phyloP scores from a whole-genome alignment of 2,113 vertebrate species.

The Neolamprologus sp. region DNA sequence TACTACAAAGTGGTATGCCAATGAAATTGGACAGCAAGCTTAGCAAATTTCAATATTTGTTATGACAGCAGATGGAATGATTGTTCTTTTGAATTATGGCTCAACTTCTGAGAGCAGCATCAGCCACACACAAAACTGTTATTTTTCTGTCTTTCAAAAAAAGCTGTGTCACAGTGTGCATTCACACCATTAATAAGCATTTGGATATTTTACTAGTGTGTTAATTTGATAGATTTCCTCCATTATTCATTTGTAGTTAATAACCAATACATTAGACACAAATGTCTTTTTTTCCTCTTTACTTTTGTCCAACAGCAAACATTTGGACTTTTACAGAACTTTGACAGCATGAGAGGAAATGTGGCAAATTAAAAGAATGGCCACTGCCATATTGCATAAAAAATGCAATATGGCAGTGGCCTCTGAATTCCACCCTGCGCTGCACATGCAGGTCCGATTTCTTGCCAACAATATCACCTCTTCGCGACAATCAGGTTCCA shows the following conservation, averaged over 20 bases:
- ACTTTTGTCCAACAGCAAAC: not conserved
- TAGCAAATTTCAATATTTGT: not conserved
- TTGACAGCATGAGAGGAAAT: not conserved
- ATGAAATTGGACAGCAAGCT: not conserved
- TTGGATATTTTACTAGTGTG: not conserved
- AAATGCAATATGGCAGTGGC: not conserved
- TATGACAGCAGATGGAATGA: not conserved
- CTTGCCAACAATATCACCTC: not conserved
- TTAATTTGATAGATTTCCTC: not conserved
- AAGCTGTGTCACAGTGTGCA: not conserved
- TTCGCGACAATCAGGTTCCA: not conserved
- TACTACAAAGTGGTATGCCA: not conserved
- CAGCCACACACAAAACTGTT: not conserved
- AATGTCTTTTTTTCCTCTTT: not conserved
- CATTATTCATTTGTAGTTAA: not conserved
- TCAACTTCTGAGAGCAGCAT: not conserved
- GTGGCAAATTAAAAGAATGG: not conserved
- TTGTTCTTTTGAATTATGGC: not conserved
- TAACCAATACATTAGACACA: not conserved
- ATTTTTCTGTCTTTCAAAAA: not conserved
- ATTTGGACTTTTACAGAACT: not conserved
- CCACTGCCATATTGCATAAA: accelerated
- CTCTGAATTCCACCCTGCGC: not conserved
- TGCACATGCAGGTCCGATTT: not conserved
- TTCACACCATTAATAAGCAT: not conserved